phyloP scores from a whole-genome alignment of 1,140 invertebrate species.

The Gonatopus flavifemur region DNA sequence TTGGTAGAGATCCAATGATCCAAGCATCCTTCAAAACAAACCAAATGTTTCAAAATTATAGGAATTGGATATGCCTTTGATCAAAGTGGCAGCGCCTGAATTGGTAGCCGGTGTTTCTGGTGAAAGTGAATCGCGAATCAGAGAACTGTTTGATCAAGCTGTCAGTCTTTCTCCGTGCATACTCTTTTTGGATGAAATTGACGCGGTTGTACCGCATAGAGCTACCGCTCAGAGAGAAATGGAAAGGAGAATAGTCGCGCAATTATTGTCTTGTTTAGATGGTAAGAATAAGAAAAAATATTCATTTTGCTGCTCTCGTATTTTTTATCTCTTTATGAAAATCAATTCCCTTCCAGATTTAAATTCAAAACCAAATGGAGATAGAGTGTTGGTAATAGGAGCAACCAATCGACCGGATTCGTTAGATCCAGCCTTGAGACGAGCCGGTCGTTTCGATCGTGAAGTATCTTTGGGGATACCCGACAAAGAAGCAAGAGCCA shows the following conservation, averaged over 20 bases:
- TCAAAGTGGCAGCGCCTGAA: conserved; percentile 89
- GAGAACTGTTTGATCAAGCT: conserved; percentile 88
- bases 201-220: conserved; percentile 84
- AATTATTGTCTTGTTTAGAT: conserved; percentile 87
- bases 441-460: conserved; percentile 89
- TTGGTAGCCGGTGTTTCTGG: conserved; percentile 93
- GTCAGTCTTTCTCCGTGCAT: conserved; percentile 75
- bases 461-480: conserved; percentile 95
- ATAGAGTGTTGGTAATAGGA: conserved; percentile 84
- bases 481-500: conserved; percentile 74
- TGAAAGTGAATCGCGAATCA: conserved; percentile 90
- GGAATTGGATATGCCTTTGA: conserved; percentile 72
- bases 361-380: conserved; percentile 63
- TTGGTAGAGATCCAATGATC: not conserved
- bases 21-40: not conserved
- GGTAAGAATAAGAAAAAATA: conserved; percentile 54
- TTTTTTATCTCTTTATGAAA: conserved; percentile 10
- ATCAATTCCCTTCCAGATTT: conserved; percentile 54
- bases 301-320: not conserved
- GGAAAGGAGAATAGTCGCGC: conserved; percentile 92
- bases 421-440: conserved; percentile 88
- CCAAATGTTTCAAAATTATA: conserved; percentile 28
- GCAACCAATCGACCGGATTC: conserved; percentile 93
- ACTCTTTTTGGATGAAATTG: conserved; percentile 94
- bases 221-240: conserved; percentile 90